Evolutionary conservation across 2,888 invertebrate genomes (phyloP).

Genomic region (Tineola bisselliella): DNA sequence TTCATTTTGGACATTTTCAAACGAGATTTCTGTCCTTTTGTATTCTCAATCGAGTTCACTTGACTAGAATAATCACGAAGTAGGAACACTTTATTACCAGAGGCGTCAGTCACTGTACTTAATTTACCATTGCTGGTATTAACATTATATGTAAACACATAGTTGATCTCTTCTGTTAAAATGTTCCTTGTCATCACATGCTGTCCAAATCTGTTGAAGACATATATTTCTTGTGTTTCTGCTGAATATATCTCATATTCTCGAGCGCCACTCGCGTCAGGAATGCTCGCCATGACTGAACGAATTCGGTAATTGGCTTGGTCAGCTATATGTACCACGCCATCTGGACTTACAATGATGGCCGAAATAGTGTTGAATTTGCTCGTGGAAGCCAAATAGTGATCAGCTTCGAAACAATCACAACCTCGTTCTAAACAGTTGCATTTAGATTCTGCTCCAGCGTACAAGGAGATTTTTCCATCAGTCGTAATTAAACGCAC

Average conservation of each 20-base stretch:
- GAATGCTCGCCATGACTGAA: constrained; percentile 89
- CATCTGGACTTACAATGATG: constrained; percentile 92
- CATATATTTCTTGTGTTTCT: constrained; percentile 93
- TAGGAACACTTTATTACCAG: constrained; percentile 88
- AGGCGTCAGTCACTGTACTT: constrained; percentile 92
- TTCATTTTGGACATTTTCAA: constrained; percentile 92
- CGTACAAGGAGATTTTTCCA: constrained; percentile 92
- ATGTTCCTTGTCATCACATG: constrained; percentile 95
- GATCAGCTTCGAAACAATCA: constrained; percentile 91
- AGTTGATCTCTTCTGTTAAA: constrained; percentile 92
- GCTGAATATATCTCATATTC: constrained; percentile 96
- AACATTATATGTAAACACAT: constrained; percentile 94
- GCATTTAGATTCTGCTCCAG: constrained; percentile 93
- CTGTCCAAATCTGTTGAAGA: constrained; percentile 94
- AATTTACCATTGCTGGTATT: constrained; percentile 96
- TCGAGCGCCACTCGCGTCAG: constrained; percentile 82
- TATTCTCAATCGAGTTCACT: constrained; percentile 94
- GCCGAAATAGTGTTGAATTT: constrained; percentile 95
- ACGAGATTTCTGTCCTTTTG: constrained; percentile 90
- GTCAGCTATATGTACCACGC: constrained; percentile 94
- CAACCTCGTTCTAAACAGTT: constrained; percentile 92
- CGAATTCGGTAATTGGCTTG: constrained; percentile 90
- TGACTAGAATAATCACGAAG: constrained; percentile 85
- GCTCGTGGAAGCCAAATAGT: constrained; percentile 90
- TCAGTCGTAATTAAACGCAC: constrained; percentile 92